Percentiles rank a stretch among this genome's conserved stretches.
Evolutionary conservation across 92 coral and sea anemone species (phyloP).

Genomic region (Epizoanthus fatuus): DNA sequence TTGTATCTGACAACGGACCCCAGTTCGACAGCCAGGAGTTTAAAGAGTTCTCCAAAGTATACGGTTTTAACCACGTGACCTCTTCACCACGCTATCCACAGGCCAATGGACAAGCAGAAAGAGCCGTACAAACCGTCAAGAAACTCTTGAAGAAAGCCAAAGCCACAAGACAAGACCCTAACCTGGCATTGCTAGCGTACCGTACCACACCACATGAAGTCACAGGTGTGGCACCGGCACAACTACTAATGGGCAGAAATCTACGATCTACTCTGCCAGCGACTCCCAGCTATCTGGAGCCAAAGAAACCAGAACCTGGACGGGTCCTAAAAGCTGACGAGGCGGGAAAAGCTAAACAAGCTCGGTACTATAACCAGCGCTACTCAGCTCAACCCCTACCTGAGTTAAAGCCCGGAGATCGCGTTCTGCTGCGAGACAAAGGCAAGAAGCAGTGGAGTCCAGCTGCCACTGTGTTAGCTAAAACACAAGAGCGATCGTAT

Average conservation of each 20-base stretch:
- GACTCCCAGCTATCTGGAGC: constrained; percentile 12
- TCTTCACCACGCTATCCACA: neutral
- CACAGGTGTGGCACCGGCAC: constrained; percentile 45
- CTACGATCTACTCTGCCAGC: constrained; percentile 22
- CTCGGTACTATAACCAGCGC: constrained; percentile 3
- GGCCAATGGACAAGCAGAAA: neutral
- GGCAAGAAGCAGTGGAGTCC: constrained; percentile 43
- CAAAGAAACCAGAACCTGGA: constrained; percentile 16
- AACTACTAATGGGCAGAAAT: constrained; percentile 22
- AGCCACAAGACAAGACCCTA: constrained; percentile 34
- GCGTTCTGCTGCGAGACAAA: neutral
- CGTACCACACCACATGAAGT: constrained; percentile 46
- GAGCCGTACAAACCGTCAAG: constrained; percentile 24
- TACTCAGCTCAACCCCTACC: constrained; percentile 23
- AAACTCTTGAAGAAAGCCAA: constrained; percentile 10
- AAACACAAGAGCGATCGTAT: constrained; percentile 18
- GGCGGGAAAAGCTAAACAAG: constrained; percentile 23
- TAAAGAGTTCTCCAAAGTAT: constrained; percentile 2
- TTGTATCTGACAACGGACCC: constrained; percentile 48
- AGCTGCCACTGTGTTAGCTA: constrained; percentile 5
- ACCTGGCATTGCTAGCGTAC: constrained; percentile 44
- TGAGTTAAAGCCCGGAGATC: no score
- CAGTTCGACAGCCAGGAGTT: constrained; percentile 20
- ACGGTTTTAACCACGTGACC: constrained; percentile 41
- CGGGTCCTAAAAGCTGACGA: constrained; percentile 8